A percentile compares a stretch with the other conserved stretches of the same genome.
Evolutionary conservation across 1,140 invertebrate species (phyloP).

Genomic region (Drosophila asahinai): DNA sequence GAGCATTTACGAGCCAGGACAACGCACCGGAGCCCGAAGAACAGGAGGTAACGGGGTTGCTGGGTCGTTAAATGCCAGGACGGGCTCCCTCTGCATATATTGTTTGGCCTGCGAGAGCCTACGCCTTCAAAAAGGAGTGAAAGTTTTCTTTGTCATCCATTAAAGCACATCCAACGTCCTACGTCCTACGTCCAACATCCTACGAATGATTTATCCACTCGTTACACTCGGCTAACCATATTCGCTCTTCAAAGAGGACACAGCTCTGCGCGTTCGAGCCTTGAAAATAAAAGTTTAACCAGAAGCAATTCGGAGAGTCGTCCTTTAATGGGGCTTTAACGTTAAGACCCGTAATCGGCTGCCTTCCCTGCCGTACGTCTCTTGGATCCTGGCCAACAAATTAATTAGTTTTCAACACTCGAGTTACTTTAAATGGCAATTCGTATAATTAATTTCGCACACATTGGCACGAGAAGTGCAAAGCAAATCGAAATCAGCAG

Average conservation of each 20-base stretch:
- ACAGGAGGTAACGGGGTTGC: constrained; percentile 36
- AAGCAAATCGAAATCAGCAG: constrained; percentile 52
- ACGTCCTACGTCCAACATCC: not conserved
- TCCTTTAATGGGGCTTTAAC: constrained; percentile 10
- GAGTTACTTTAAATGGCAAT: constrained; percentile 55
- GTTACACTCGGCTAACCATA: constrained; percentile 16
- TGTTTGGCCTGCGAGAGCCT: constrained; percentile 4
- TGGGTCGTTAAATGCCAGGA: constrained; percentile 50
- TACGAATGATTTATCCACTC: constrained; percentile 27
- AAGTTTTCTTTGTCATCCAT: constrained; percentile 47
- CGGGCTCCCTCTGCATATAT: constrained; percentile 22
- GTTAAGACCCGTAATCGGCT: constrained; percentile 6
- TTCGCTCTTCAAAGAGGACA: constrained; percentile 10
- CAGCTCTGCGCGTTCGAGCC: not conserved
- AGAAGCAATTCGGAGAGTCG: not conserved
- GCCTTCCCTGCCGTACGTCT: not conserved
- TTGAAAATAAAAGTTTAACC: constrained; percentile 4
- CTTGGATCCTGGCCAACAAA: constrained; percentile 21
- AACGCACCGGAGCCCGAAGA: constrained; percentile 20
- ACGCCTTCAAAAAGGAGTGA: constrained; percentile 35
- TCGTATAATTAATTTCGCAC: constrained; percentile 53
- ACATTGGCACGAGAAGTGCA: constrained; percentile 44
- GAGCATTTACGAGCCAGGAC: constrained; percentile 48
- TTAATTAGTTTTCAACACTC: constrained; percentile 64
- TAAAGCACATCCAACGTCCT: constrained; percentile 27